Evolutionary conservation across 2,888 invertebrate species (phyloP).

Genomic region (Andricus curvator): DNA sequence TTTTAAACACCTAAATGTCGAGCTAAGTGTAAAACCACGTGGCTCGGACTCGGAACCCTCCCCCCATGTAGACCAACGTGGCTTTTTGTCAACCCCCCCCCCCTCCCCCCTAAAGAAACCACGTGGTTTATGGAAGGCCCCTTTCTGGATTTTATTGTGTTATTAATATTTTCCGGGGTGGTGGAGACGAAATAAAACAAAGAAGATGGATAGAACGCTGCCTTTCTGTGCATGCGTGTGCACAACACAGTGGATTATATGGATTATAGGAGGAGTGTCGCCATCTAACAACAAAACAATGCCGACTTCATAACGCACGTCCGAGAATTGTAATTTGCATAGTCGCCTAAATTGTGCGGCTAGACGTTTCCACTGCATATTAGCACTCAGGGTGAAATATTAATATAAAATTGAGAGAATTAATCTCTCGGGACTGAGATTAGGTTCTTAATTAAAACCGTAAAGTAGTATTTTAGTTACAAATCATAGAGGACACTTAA

Average conservation of each 20-base stretch:
- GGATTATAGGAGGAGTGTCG: not conserved
- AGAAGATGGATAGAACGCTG: not conserved
- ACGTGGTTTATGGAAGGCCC: too few relatives aligned
- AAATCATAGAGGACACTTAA: not conserved
- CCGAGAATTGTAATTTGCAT: slow-evolving; percentile 27
- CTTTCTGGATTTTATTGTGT: too few relatives aligned
- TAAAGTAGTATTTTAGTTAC: not conserved
- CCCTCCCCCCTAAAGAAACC: too few relatives aligned
- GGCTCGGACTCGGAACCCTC: too few relatives aligned
- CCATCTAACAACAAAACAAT: not conserved
- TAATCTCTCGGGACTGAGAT: not conserved
- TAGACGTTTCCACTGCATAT: slow-evolving; percentile 2
- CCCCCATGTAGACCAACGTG: too few relatives aligned
- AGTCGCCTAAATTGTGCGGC: slow-evolving; percentile 3
- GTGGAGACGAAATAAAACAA: not conserved
- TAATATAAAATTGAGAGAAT: not conserved
- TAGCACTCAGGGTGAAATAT: not conserved
- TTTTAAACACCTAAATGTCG: too few relatives aligned
- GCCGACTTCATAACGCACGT: not conserved
- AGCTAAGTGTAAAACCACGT: too few relatives aligned
- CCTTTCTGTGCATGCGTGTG: not conserved
- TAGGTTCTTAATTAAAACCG: not conserved
- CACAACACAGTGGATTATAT: not conserved
- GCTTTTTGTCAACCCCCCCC: too few relatives aligned
- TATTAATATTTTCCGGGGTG: not conserved